Conservation (phyloP, 2,888 invertebrate genomes). For the Lapara coniferarum region DNA sequence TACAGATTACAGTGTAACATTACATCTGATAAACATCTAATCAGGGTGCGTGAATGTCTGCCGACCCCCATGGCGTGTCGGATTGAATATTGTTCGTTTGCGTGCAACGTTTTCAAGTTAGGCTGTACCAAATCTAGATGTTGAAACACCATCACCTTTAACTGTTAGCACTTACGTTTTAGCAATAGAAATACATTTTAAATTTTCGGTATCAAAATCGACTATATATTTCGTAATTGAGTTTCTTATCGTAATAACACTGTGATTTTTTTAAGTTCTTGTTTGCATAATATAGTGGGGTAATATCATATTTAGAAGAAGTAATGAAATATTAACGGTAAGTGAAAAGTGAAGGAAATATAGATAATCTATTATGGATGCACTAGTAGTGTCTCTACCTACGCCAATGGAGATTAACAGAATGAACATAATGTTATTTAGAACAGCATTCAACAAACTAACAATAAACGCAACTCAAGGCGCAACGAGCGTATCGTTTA, state of each 20-base stretch:
- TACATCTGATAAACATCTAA: slow-evolving; percentile 1
- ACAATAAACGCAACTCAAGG: slow-evolving; percentile 4
- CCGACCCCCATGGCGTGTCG: slow-evolving; percentile 21
- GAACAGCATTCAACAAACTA: background rate
- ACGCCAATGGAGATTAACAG: background rate
- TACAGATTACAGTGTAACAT: slow-evolving; percentile 3
- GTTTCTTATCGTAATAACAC: background rate
- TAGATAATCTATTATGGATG: too few species aligned
- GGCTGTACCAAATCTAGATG: background rate
- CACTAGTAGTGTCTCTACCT: background rate
- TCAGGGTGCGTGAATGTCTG: slow-evolving; percentile 5
- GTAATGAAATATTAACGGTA: too few species aligned
- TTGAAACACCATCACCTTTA: slow-evolving; percentile 15
- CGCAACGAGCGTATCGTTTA: background rate
- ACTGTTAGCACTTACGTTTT: background rate
- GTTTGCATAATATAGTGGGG: background rate
- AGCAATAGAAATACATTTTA: background rate
- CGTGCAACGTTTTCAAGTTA: background rate
- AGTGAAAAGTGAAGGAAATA: too few species aligned
- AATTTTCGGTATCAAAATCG: background rate
- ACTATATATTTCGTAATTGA: background rate
- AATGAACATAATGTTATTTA: background rate
- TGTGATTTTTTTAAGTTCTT: background rate
- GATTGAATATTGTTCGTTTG: slow-evolving; percentile 10
- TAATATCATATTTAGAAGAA: background rate